phyloP scores from a whole-genome alignment of 2,113 vertebrate genomes.

The Gadus macrocephalus region DNA sequence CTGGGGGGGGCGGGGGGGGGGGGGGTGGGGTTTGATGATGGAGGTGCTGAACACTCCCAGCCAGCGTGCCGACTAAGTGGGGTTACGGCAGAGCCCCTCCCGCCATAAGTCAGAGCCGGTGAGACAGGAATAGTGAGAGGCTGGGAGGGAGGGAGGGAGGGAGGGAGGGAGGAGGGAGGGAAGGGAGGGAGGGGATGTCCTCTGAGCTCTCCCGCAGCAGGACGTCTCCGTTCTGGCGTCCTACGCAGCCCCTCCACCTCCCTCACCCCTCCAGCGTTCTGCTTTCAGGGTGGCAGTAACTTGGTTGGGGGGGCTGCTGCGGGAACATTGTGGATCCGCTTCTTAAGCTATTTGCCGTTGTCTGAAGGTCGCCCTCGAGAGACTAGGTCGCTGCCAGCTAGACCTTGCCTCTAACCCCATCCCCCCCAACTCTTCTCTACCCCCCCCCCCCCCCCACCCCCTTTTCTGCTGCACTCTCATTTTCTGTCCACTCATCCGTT shows the following conservation, averaged over 20 bases:
- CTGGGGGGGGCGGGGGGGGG: not conserved
- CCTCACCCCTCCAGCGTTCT: constrained; percentile 12
- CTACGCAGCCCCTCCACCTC: constrained; percentile 9
- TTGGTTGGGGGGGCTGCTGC: constrained; percentile 1
- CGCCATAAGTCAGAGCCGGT: constrained; percentile 48
- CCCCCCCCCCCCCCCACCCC: constrained; percentile 4
- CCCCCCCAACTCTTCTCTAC: too few species aligned
- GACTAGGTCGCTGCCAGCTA: constrained; percentile 8
- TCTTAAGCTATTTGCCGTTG: constrained; percentile 11
- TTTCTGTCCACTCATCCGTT: constrained; percentile 75
- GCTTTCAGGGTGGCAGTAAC: too few species aligned
- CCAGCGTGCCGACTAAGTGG: constrained; percentile 59
- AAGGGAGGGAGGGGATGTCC: constrained; percentile 2
- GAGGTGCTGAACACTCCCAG: constrained; percentile 1
- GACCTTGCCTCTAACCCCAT: not conserved
- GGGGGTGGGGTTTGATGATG: not conserved
- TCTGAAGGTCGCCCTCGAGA: constrained; percentile 30
- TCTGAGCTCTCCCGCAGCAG: constrained; percentile 1
- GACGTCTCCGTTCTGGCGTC: not conserved
- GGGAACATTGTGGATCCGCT: not conserved
- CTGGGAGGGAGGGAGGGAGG: constrained; percentile 16
- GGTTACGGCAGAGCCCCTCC: constrained; percentile 60
- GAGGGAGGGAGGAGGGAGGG: constrained; percentile 6
- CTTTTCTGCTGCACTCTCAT: constrained; percentile 57
- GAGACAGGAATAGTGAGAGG: constrained; percentile 2